phyloP scores from a whole-genome alignment of 2,113 vertebrate genomes.

The Xyrauchen texanus region DNA sequence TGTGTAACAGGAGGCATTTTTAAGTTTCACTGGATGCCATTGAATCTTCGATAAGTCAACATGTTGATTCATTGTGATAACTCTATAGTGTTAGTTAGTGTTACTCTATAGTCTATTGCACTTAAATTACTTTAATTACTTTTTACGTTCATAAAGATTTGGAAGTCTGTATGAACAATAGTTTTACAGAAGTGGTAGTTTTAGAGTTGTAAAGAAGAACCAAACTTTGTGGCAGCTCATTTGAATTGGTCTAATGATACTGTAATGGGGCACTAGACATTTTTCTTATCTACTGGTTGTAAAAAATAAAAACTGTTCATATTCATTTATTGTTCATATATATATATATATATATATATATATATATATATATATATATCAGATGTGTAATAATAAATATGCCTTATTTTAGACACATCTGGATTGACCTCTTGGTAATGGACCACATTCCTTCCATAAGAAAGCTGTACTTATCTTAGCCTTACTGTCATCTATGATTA shows the following conservation, averaged over 20 bases:
- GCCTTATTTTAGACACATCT: not conserved
- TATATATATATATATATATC: not conserved
- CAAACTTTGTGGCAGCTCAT: not conserved
- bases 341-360: not conserved
- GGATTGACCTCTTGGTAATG: not conserved
- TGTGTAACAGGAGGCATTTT: conserved; percentile 25
- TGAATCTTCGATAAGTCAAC: not conserved
- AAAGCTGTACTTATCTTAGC: conserved; percentile 6
- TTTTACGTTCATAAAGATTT: conserved; percentile 3
- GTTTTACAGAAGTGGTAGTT: not conserved
- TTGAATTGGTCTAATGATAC: conserved; percentile 1
- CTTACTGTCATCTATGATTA: conserved; percentile 12
- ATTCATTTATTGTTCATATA: not conserved
- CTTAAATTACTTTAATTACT: not conserved
- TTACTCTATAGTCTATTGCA: not conserved
- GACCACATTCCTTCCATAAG: not conserved
- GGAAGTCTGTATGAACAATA: not conserved
- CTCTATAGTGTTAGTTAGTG: not conserved
- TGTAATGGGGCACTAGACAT: not conserved
- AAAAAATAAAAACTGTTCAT: not conserved
- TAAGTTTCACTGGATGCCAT: not conserved
- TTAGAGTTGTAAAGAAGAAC: not conserved
- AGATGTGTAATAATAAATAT: conserved; percentile 16
- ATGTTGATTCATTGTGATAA: not conserved
- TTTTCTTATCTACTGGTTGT: not conserved